Conservation (phyloP, 2,113 vertebrate species). For the Elgaria multicarinata region DNA sequence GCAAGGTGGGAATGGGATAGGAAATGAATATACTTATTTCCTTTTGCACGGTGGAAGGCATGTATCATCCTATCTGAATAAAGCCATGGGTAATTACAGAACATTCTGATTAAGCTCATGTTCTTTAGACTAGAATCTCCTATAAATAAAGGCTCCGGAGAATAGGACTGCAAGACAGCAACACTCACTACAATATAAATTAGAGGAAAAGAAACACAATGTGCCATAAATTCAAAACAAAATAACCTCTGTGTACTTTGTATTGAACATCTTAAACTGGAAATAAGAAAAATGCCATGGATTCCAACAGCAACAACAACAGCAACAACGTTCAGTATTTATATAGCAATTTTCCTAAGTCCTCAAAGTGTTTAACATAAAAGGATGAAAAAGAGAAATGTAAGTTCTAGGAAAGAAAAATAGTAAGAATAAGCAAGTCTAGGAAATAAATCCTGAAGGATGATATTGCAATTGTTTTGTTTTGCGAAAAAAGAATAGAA, state of each 20-base stretch:
- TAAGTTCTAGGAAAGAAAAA: neutral
- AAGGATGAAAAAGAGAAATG: constrained; percentile 50
- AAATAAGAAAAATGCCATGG: constrained; percentile 44
- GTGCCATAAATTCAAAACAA: constrained; percentile 60
- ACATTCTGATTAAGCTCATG: constrained; percentile 67
- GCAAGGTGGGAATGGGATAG: constrained; percentile 70
- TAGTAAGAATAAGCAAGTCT: neutral
- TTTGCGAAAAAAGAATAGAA: neutral
- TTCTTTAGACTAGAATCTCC: constrained; percentile 56
- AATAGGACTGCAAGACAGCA: constrained; percentile 47
- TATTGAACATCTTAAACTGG: constrained; percentile 44
- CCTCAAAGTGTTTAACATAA: neutral
- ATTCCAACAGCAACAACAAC: neutral
- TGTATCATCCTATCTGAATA: constrained; percentile 69
- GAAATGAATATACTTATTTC: constrained; percentile 77
- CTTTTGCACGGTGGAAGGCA: constrained; percentile 57
- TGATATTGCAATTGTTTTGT: neutral
- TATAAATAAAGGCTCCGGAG: constrained; percentile 67
- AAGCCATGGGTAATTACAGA: constrained; percentile 74
- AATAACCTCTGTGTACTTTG: constrained; percentile 45
- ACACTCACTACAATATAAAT: constrained; percentile 19
- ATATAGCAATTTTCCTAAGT: neutral
- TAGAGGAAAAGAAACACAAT: constrained; percentile 33
- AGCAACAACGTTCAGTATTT: neutral
- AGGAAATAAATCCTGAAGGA: neutral